Evolutionary conservation across 2,888 invertebrate species (phyloP).

Genomic region (Nycteola revayana): DNA sequence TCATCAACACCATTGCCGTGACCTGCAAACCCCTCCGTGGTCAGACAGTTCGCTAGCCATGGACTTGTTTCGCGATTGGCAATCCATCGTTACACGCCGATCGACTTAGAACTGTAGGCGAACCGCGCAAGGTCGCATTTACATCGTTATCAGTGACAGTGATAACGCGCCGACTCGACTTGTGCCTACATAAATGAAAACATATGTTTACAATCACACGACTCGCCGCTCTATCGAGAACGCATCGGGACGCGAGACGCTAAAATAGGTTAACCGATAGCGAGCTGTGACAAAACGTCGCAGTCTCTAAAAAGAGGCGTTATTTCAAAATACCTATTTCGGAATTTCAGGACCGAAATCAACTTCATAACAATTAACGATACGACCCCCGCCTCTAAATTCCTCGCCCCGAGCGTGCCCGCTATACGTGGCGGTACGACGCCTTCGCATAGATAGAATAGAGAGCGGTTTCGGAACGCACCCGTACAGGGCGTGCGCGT

Average conservation of each 20-base stretch:
- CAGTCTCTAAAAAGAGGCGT: constrained; percentile 68
- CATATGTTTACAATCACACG: constrained; percentile 42
- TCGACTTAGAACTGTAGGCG: constrained; percentile 48
- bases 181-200: constrained; percentile 47
- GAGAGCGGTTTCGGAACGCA: constrained; percentile 83
- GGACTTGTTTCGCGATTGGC: constrained; percentile 62
- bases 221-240: constrained; percentile 23
- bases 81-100: constrained; percentile 26
- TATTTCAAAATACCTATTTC: constrained; percentile 80
- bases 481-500: constrained; percentile 56
- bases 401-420: constrained; percentile 82
- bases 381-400: constrained; percentile 82
- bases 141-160: constrained; percentile 63
- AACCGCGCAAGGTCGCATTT: constrained; percentile 43
- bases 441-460: constrained; percentile 83
- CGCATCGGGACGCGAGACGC: constrained; percentile 27
- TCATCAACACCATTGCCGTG: constrained; percentile 50
- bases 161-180: constrained; percentile 59
- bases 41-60: constrained; percentile 59
- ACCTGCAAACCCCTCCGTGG: constrained; percentile 55
- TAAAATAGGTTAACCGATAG: constrained; percentile 29
- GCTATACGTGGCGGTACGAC: constrained; percentile 80
- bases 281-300: constrained; percentile 23
- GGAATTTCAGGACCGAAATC: constrained; percentile 82
- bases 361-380: constrained; percentile 83